phyloP scores from a whole-genome alignment of 1,140 invertebrate species.

The Pseudomyrmex cubaensis region DNA sequence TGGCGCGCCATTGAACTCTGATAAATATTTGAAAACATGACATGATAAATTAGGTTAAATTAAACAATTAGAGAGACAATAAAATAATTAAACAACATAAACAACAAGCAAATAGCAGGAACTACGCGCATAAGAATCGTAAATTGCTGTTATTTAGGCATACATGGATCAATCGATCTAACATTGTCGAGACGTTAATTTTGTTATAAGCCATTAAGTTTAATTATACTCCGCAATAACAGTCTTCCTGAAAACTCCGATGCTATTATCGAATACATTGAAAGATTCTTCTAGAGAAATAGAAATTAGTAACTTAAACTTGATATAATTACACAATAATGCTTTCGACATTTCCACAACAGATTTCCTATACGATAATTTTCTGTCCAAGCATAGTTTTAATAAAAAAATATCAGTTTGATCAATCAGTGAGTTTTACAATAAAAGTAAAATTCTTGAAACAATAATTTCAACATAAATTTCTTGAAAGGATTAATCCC shows the following conservation, averaged over 20 bases:
- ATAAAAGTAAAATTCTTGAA: no score
- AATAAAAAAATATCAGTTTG: no score
- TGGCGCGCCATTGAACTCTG: no score
- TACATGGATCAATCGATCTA: conserved; percentile 12
- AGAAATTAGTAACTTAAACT: conserved; percentile 14
- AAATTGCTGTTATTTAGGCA: conserved; percentile 47
- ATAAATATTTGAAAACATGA: neutral
- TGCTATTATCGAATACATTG: conserved; percentile 5
- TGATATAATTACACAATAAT: conserved; percentile 12
- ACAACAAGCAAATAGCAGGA: neutral
- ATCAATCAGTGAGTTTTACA: neutral
- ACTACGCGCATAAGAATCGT: neutral
- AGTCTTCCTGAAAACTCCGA: conserved; percentile 9
- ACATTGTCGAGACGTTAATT: conserved; percentile 29
- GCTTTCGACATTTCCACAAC: neutral
- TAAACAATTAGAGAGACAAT: neutral
- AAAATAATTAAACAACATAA: neutral
- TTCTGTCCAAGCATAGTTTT: neutral
- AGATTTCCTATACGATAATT: neutral
- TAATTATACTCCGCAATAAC: conserved; percentile 43
- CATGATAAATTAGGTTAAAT: neutral
- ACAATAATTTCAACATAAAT: no score
- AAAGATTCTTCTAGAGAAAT: neutral
- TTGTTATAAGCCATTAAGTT: conserved; percentile 39
- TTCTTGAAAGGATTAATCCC: no score